Conservation (phyloP, 2,888 invertebrate species). For the Linyphia triangularis region DNA sequence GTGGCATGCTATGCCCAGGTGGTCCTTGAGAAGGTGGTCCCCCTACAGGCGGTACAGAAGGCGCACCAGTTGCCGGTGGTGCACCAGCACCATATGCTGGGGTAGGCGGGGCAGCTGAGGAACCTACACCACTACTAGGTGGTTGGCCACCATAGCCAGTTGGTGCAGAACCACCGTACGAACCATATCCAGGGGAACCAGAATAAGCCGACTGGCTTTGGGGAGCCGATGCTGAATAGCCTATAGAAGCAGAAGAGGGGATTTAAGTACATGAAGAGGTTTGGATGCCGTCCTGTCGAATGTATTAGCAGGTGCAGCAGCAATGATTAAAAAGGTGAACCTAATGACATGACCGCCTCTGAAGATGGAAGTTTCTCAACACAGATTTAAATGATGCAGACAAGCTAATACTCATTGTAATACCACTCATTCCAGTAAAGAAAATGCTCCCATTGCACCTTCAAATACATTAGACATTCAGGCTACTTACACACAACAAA, state of each 20-base stretch:
- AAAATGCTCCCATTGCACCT: not conserved
- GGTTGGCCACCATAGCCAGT: conserved; percentile 67
- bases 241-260: not conserved
- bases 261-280: not conserved
- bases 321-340: not conserved
- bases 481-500: not conserved
- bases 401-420: not conserved
- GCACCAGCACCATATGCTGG: conserved; percentile 65
- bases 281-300: not conserved
- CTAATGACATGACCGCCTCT: no score
- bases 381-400: no score
- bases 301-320: not conserved
- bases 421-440: not conserved
- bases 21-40: conserved; percentile 61
- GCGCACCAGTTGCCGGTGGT: conserved; percentile 59
- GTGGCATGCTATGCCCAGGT: conserved; percentile 51
- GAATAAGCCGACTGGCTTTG: conserved; percentile 66
- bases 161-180: conserved; percentile 68
- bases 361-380: no score
- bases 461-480: not conserved
- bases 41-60: conserved; percentile 58
- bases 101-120: conserved; percentile 64
- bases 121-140: conserved; percentile 67
- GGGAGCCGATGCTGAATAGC: conserved; percentile 68
- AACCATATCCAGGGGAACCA: conserved; percentile 67